Evolutionary conservation across 2,113 vertebrate species (phyloP).

Genomic region (Mormyrus iriodes): DNA sequence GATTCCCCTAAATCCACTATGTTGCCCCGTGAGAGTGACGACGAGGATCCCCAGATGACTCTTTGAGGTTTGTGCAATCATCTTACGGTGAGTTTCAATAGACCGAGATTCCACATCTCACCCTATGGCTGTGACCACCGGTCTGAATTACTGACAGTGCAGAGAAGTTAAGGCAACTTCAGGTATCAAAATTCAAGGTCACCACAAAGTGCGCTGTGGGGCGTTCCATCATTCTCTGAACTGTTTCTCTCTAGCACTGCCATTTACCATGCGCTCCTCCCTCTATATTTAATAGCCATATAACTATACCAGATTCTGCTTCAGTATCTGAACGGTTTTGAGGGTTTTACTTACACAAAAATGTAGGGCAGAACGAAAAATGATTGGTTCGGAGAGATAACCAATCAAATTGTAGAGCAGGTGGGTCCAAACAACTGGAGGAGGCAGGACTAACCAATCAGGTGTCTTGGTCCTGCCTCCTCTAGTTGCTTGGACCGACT

Average conservation of each 20-base stretch:
- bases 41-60: background rate
- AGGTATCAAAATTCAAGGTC: background rate
- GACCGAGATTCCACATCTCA: background rate
- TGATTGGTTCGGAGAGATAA: background rate
- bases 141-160: slow-evolving; percentile 5
- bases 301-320: too few relatives aligned
- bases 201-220: background rate
- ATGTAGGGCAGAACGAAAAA: background rate
- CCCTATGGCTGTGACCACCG: background rate
- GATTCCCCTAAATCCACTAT: background rate
- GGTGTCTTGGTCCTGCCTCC: background rate
- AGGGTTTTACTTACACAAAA: background rate
- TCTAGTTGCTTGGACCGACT: background rate
- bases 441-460: background rate
- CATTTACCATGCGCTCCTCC: background rate
- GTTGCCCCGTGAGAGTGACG: background rate
- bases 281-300: background rate
- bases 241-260: background rate
- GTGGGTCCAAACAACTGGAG: background rate
- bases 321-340: background rate
- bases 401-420: background rate
- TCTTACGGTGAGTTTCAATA: background rate
- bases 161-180: slow-evolving; percentile 16
- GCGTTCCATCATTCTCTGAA: background rate
- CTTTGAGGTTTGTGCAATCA: background rate